Conservation (phyloP, 1,140 invertebrate species). For the Heliconius melpomene region DNA sequence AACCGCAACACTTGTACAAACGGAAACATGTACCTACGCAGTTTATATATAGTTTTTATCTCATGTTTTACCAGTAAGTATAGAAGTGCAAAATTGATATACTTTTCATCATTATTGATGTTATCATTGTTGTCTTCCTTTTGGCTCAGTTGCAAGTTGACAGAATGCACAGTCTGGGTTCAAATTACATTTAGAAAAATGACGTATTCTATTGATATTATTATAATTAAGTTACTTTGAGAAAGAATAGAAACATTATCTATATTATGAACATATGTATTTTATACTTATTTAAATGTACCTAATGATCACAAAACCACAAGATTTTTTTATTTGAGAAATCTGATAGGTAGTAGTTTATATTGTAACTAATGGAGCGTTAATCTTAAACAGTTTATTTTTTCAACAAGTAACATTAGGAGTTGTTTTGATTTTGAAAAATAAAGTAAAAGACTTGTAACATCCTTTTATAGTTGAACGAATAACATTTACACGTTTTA, state of each 20-base stretch:
- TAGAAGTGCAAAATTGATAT: neutral
- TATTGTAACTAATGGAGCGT: neutral
- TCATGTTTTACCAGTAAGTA: neutral
- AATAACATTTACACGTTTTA: neutral
- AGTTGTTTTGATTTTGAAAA: neutral
- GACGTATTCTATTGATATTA: too few species aligned
- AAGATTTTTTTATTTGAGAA: neutral
- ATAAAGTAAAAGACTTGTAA: neutral
- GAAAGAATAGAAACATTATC: too few species aligned
- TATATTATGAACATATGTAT: too few species aligned
- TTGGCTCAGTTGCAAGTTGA: neutral
- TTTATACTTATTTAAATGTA: too few species aligned
- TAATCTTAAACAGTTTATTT: neutral
- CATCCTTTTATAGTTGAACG: neutral
- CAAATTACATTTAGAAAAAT: too few species aligned
- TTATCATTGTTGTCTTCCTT: neutral
- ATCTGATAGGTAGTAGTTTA: neutral
- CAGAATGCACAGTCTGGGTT: neutral
- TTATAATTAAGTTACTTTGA: too few species aligned
- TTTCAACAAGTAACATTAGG: neutral
- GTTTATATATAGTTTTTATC: conserved; percentile 8
- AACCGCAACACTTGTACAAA: neutral
- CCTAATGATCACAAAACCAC: neutral
- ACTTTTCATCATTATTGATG: neutral
- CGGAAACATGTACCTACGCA: neutral